These are phyloP conservation scores for Standfussiana lucernea DNA, from an alignment of 2,888 invertebrate species.

Conservation along the genomic window DNA sequence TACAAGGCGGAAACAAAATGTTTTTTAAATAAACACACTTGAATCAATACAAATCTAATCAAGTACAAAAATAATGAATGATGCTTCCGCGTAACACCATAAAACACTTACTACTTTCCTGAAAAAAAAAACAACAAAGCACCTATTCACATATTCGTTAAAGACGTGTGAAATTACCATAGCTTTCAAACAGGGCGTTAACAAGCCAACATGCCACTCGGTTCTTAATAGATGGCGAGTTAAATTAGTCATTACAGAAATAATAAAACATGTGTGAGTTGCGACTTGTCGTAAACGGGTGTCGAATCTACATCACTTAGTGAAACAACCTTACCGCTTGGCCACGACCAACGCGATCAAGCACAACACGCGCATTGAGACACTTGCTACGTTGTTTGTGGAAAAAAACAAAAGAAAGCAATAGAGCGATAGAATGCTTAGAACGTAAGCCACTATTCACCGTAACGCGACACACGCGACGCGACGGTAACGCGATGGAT, in stretches of 20 bases:
- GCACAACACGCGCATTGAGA: background rate
- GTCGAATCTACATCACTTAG: slow-evolving; percentile 61
- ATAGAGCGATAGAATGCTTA: too few relatives aligned
- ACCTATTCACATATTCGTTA: slow-evolving; percentile 55
- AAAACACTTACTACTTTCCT: slow-evolving; percentile 50
- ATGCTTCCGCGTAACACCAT: slow-evolving; percentile 45
- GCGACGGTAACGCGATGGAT: background rate
- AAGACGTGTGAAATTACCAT: slow-evolving; percentile 80
- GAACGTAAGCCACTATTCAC: background rate
- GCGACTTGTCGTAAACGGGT: slow-evolving; percentile 45
- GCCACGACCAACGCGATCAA: slow-evolving; percentile 1
- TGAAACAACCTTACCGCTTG: slow-evolving; percentile 35
- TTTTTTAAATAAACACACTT: background rate
- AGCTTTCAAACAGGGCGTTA: slow-evolving; percentile 79
- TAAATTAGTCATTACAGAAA: slow-evolving; percentile 58
- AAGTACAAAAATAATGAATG: slow-evolving; percentile 7
- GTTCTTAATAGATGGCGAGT: slow-evolving; percentile 53
- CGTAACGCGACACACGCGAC: background rate
- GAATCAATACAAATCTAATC: slow-evolving; percentile 8
- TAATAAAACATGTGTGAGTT: slow-evolving; percentile 56
- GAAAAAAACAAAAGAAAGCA: background rate
- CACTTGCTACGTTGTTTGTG: background rate
- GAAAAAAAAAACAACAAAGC: slow-evolving; percentile 54
- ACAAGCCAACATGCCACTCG: slow-evolving; percentile 54
- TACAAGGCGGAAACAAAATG: background rate